Base-by-base conservation (phyloP, 2,888 invertebrate species). In the Polydrusus cervinus region DNA sequence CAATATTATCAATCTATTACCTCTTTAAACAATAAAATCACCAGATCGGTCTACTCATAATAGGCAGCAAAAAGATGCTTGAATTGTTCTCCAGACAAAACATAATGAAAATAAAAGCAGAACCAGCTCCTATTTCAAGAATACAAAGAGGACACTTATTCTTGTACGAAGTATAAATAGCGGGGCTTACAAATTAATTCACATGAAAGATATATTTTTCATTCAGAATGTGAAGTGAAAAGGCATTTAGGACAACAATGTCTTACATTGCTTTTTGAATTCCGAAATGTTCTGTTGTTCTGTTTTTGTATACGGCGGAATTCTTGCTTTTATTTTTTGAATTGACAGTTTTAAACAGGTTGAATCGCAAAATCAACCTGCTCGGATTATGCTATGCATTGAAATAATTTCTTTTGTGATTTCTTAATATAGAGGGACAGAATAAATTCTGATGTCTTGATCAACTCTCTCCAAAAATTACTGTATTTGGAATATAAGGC, bases 1-100 rank as follows among this genome's bases (percentile, higher is more conserved):
- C 25, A 25, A 34, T 34, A 34, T 34, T 34, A 7, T 34, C 34
- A 8, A 34, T 34, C 6, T 9, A 10, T 34, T 34, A 34, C 34
- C 34, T 10, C 9, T 8, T 34, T 1, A 34, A 34, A 34, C 34
- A 34, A 34, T 7, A 34, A 34, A 65, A 49, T 6, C 49, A 49
- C 16, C 49, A 47, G 34, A 34, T 30, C 45, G 25, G 25, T 25
- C 25, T 25, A 5, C 25, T 25, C n/a, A 11, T n/a, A 47, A 47
- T 2, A n/a, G 40, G 49, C 68, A 53, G 51, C 30, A 38, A 34
- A 47, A 72, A 69, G 75, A 74, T 67, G 75, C 75, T 71, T 66
- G 80, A 78, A 81, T 82, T 81, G 81, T 82, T 79, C 77, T 74
- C 78, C 79, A 82, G 81, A 83, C 83, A 82, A 82, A 83, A 82